Evolutionary conservation across 2,888 invertebrate genomes (phyloP).

Genomic region (Aleiodes testaceus): DNA sequence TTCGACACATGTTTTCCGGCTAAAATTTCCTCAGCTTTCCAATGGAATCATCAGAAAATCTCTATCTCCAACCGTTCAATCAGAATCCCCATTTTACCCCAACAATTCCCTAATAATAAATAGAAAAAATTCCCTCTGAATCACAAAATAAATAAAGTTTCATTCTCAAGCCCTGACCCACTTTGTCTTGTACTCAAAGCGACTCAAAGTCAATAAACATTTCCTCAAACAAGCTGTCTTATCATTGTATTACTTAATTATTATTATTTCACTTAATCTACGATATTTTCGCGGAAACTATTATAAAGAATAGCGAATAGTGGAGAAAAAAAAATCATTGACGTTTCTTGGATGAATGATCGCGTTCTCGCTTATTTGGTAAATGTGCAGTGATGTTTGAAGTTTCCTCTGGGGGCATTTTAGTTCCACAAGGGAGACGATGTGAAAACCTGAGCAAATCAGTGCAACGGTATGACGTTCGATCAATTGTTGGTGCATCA

Average conservation of each 20-base stretch:
- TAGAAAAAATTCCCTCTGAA: too few relatives aligned
- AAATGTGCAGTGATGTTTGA: slow-evolving; percentile 24
- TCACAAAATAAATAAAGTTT: not conserved
- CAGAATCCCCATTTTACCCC: slow-evolving; percentile 7
- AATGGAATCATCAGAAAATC: too few relatives aligned
- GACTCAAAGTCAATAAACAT: slow-evolving; percentile 22
- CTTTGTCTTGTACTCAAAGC: not conserved
- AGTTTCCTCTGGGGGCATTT: slow-evolving; percentile 9
- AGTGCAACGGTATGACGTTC: slow-evolving; percentile 40
- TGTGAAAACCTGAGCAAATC: slow-evolving; percentile 28
- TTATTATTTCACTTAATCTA: not conserved
- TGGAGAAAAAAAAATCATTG: not conserved
- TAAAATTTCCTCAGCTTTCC: too few relatives aligned
- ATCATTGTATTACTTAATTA: not conserved
- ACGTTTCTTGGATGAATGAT: slow-evolving; percentile 43
- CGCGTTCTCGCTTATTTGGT: slow-evolving; percentile 21
- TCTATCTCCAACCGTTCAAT: too few relatives aligned
- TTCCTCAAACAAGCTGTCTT: slow-evolving; percentile 1
- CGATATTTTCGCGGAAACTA: not conserved
- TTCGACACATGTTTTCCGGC: too few relatives aligned
- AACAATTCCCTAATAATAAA: not conserved
- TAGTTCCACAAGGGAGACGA: slow-evolving; percentile 1
- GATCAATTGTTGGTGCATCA: slow-evolving; percentile 49
- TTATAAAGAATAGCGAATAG: not conserved
- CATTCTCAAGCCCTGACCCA: slow-evolving; percentile 21